phyloP scores from a whole-genome alignment of 2,888 invertebrate species.

The Melanostoma scalare region DNA sequence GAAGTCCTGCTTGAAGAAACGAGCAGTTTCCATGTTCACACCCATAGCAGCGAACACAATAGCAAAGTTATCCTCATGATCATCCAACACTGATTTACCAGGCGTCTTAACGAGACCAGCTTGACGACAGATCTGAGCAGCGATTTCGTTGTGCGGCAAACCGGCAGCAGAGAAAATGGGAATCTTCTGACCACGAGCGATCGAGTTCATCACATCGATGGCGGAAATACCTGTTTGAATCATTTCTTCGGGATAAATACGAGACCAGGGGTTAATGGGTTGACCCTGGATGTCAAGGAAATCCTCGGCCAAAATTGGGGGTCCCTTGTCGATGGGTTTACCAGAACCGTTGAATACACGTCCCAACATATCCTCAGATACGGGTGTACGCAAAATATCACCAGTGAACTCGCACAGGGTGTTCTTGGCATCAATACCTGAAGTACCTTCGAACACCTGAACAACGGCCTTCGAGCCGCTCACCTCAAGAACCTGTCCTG shows the following conservation, averaged over 20 bases:
- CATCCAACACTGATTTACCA: constrained; percentile 95
- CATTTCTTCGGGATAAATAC: constrained; percentile 99
- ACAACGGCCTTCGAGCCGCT: constrained; percentile 99
- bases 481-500: constrained; percentile 98
- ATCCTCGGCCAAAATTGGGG: constrained; percentile 99
- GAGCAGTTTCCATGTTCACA: constrained; percentile 99
- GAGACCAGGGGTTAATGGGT: constrained; percentile 99
- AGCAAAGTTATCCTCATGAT: constrained; percentile 99
- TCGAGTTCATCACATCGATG: constrained; percentile 99
- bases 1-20: constrained; percentile 99
- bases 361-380: constrained; percentile 99
- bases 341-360: constrained; percentile 99
- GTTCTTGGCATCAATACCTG: constrained; percentile 99
- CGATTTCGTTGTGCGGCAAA: constrained; percentile 99
- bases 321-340: constrained; percentile 99
- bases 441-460: constrained; percentile 99
- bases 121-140: constrained; percentile 99
- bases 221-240: constrained; percentile 99
- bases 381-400: constrained; percentile 98
- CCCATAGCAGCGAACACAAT: constrained; percentile 99
- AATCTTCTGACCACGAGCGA: constrained; percentile 99
- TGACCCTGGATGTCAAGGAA: constrained; percentile 98
- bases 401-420: constrained; percentile 99
- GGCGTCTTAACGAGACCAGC: constrained; percentile 96
- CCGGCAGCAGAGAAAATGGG: constrained; percentile 99